Evolutionary conservation across 2,113 vertebrate species (phyloP).

Genomic region (Neogale vison): DNA sequence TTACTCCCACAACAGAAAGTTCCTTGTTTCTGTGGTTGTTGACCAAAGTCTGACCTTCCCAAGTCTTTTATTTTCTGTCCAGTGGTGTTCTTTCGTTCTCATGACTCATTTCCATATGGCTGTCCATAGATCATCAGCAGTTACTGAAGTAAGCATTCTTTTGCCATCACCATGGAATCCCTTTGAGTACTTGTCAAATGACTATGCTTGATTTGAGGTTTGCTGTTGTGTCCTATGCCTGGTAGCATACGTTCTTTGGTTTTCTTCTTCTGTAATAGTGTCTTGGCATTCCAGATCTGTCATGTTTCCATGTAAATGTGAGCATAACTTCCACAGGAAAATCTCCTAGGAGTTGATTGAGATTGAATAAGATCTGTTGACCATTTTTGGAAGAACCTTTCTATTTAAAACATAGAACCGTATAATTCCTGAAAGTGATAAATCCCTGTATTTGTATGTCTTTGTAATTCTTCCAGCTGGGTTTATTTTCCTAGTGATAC

Average conservation of each 20-base stretch:
- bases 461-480: neutral
- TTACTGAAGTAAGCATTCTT: neutral
- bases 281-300: neutral
- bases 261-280: neutral
- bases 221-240: neutral
- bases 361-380: neutral
- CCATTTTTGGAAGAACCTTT: neutral
- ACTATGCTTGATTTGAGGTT: neutral
- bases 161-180: neutral
- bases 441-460: neutral
- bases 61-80: neutral
- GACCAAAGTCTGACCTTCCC: neutral
- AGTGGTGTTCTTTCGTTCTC: neutral
- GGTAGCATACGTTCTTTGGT: neutral
- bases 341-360: neutral
- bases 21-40: conserved; percentile 72
- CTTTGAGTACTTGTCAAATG: neutral
- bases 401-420: neutral
- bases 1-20: conserved; percentile 73
- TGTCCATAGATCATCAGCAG: neutral
- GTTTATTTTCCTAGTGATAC: neutral
- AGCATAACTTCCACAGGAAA: neutral
- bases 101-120: neutral
- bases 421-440: neutral
- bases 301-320: neutral